Evolutionary conservation across 1,140 invertebrate species (phyloP).

Genomic region (Drosophila rhopaloa): DNA sequence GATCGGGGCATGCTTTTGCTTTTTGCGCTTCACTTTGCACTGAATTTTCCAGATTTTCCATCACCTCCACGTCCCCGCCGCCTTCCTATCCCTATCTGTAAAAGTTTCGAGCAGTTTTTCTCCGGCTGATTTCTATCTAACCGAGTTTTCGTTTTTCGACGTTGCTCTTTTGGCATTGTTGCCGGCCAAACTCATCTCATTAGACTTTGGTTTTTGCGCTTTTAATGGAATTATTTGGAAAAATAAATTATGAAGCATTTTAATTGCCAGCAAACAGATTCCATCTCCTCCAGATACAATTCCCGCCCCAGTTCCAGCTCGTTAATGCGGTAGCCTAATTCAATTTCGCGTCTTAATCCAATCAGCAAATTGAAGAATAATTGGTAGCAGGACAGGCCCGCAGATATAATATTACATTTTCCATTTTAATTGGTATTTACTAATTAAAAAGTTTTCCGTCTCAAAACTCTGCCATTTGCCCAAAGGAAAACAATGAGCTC

Average conservation of each 20-base stretch:
- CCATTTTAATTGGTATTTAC: conserved; percentile 76
- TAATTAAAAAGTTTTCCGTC: conserved; percentile 71
- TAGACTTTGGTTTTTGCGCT: conserved; percentile 21
- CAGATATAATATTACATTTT: conserved; percentile 67
- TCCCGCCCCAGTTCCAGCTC: conserved; percentile 28
- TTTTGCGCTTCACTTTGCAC: conserved; percentile 70
- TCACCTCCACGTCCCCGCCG: not conserved
- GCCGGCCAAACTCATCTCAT: conserved; percentile 37
- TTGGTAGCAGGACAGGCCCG: conserved; percentile 35
- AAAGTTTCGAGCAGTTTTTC: conserved; percentile 62
- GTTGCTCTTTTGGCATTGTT: conserved; percentile 30
- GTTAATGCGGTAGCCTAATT: conserved; percentile 76
- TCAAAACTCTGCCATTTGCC: conserved; percentile 24
- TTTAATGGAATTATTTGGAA: conserved; percentile 65
- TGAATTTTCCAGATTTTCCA: conserved; percentile 52
- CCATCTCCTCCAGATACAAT: not conserved
- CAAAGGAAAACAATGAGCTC: conserved; percentile 31
- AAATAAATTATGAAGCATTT: conserved; percentile 59
- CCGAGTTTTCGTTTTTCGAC: conserved; percentile 21
- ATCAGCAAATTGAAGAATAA: conserved; percentile 77
- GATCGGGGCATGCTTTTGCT: conserved; percentile 45
- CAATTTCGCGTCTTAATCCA: conserved; percentile 75
- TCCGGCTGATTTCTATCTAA: conserved; percentile 38
- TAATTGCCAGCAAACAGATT: conserved; percentile 59
- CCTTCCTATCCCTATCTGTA: not conserved